Evolutionary conservation across 2,797 vertebrate species (phyloP), one percentile per base, ranked within the genome.

Genomic region (Amblyopsis hoosieri): DNA sequence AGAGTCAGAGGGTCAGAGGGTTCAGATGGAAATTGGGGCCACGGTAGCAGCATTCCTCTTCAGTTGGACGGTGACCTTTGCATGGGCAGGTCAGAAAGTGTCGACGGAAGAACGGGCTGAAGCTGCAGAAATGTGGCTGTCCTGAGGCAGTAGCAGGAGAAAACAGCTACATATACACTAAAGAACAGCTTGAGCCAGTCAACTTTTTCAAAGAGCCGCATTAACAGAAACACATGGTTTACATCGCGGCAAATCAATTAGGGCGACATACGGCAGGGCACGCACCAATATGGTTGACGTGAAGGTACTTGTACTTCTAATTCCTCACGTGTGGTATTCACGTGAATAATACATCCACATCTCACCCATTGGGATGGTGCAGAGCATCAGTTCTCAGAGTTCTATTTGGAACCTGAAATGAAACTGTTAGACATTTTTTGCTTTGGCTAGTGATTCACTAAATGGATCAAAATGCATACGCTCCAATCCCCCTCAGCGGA

Each of bases 401-500:
- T 54, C 42, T 45, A 70, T 68, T 61, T 60, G n/a, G 17, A 70
- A 48, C 17, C 14, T 12, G 12, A 69, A 76, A 69, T 42, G 7
- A 52, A 12, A 29, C 31, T 55, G 48, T 56, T 56, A 52, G 45
- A 60, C 4, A 1, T 75, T 75, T 57, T 49, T 55, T 17, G 51
- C 58, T 74, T 80, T 64, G 76, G 66, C 65, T 45, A 62, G 45
- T 79, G 80, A 86, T 83, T 75, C 77, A 64, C 73, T 67, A 80
- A 84, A 79, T 72, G 67, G 69, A 79, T 86, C 54, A 77, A 84
- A 83, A 85, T 68, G 63, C 15, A 52, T 61, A 46, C 42, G 62
- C 76, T 78, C 75, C 67, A 62, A 68, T 66, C 60, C 60, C 46
- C 46, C 68, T 75, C 65, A 1, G 67, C 31, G 71, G 76, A 82